phyloP scores from a whole-genome alignment of 2,888 invertebrate genomes.

The Pharmacophagus antenor region DNA sequence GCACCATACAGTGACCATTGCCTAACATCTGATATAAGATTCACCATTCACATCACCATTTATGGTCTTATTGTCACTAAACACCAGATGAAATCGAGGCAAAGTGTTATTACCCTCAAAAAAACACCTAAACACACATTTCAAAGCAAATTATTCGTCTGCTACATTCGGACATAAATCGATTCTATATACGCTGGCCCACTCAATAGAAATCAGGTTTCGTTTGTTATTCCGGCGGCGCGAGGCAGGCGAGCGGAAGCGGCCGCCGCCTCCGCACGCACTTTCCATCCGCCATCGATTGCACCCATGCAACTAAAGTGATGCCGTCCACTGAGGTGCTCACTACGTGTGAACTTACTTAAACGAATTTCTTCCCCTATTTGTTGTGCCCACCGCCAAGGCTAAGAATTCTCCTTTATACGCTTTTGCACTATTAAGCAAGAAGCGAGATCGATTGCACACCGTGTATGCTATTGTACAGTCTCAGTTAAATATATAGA shows the following conservation, averaged over 20 bases:
- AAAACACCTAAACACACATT: background rate
- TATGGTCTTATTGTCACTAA: too few relatives aligned
- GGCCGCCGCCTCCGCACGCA: conserved; percentile 65
- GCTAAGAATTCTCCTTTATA: too few relatives aligned
- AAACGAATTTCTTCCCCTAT: background rate
- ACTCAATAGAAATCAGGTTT: conserved; percentile 79
- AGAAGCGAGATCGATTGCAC: too few relatives aligned
- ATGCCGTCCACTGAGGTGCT: conserved; percentile 42
- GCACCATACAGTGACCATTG: too few relatives aligned
- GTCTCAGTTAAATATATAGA: too few relatives aligned
- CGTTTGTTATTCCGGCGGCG: conserved; percentile 77
- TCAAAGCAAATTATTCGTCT: background rate
- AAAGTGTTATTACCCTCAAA: too few relatives aligned
- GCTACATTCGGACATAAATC: conserved; percentile 25
- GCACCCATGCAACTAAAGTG: conserved; percentile 61
- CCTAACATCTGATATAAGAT: too few relatives aligned
- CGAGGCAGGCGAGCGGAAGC: conserved; percentile 64
- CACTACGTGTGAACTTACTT: background rate
- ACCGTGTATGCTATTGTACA: too few relatives aligned
- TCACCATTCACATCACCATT: too few relatives aligned
- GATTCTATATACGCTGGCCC: conserved; percentile 47
- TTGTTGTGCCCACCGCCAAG: background rate
- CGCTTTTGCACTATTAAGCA: too few relatives aligned
- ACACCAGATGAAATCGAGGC: too few relatives aligned
- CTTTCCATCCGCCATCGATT: conserved; percentile 75